Evolutionary conservation across 2,888 invertebrate genomes (phyloP).

Genomic region (Mellilla xanthometata): DNA sequence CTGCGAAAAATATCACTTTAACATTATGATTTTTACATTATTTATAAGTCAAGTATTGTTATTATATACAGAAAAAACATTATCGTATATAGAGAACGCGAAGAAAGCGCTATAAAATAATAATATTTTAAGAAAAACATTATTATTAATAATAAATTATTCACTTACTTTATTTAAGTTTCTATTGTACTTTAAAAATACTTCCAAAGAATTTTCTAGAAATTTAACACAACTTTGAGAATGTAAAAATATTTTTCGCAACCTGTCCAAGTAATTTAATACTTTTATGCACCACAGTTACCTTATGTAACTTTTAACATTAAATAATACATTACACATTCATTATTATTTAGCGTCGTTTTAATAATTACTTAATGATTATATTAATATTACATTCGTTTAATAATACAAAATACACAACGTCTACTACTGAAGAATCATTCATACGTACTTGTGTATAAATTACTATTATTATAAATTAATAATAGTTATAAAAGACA

Average conservation of each 20-base stretch:
- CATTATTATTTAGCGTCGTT: conserved; percentile 11
- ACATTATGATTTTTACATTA: no score
- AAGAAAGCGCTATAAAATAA: no score
- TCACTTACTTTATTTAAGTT: no score
- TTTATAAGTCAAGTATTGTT: no score
- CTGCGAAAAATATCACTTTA: conserved; percentile 17
- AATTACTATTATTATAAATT: conserved; percentile 19
- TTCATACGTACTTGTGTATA: conserved; percentile 22
- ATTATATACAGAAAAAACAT: no score
- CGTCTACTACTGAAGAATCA: conserved; percentile 21
- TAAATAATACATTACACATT: conserved; percentile 17
- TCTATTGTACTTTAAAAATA: no score
- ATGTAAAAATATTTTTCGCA: conserved; percentile 4
- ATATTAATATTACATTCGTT: conserved; percentile 10
- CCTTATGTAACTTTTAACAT: conserved; percentile 18
- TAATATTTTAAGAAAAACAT: no score
- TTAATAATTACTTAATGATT: conserved; percentile 7
- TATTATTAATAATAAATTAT: no score
- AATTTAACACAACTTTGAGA: no score
- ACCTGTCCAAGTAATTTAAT: conserved; percentile 17
- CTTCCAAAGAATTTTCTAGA: no score
- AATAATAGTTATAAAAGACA: conserved; percentile 23
- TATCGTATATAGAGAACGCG: no score
- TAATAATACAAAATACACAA: conserved; percentile 19
- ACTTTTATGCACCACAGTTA: conserved; percentile 18